phyloP scores from a whole-genome alignment of 2,113 vertebrate species.

The Toxostoma redivivum region DNA sequence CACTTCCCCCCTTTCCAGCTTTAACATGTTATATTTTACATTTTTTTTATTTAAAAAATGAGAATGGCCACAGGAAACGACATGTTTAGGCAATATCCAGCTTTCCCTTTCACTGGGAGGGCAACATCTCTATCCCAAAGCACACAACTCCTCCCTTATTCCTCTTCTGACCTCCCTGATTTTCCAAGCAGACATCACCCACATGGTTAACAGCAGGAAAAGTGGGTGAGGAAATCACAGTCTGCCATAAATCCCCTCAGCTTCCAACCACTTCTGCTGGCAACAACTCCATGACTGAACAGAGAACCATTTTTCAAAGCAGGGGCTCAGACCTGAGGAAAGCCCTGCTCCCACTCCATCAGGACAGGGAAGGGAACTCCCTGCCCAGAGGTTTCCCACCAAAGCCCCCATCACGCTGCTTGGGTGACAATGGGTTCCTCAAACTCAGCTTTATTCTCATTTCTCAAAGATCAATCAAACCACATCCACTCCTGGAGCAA shows the following conservation, averaged over 20 bases:
- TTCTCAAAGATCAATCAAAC: rapidly evolving
- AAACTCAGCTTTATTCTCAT: not conserved
- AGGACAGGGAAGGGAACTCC: not conserved
- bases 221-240: not conserved
- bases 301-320: rapidly evolving
- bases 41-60: not conserved
- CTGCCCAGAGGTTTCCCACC: not conserved
- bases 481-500: not conserved
- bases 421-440: not conserved
- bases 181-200: not conserved
- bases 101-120: not conserved
- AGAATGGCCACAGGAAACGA: rapidly evolving
- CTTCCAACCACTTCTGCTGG: not conserved
- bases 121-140: not conserved
- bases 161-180: not conserved
- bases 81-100: not conserved
- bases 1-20: not conserved
- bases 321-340: not conserved
- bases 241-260: not conserved
- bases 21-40: not conserved
- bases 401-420: not conserved
- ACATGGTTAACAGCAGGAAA: not conserved
- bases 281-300: not conserved
- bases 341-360: not conserved
- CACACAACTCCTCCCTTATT: not conserved